phyloP scores from a whole-genome alignment of 2,888 invertebrate genomes.

The Sialis lutaria region DNA sequence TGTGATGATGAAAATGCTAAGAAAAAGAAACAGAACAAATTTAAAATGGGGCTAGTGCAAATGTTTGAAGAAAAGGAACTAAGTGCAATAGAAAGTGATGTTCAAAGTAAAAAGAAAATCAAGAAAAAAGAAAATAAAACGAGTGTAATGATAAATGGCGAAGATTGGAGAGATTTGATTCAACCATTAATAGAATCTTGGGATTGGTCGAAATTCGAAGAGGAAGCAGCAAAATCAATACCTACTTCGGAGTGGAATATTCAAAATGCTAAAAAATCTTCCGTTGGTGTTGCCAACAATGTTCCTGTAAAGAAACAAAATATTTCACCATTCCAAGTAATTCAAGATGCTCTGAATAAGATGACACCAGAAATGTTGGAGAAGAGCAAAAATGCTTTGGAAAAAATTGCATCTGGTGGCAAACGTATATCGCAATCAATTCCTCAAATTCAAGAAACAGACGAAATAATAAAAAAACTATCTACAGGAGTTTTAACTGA shows the following conservation, averaged over 20 bases:
- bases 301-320: conserved; percentile 14
- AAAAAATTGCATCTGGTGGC: conserved; percentile 34
- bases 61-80: conserved; percentile 64
- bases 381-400: conserved; percentile 39
- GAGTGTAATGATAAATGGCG: conserved; percentile 28
- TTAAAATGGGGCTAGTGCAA: conserved; percentile 38
- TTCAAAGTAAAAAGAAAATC: conserved; percentile 23
- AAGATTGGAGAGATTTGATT: conserved; percentile 38
- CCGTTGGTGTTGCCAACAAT: conserved; percentile 16
- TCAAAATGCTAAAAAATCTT: conserved; percentile 16
- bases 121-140: conserved; percentile 23
- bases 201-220: conserved; percentile 46
- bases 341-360: conserved; percentile 24
- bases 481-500: conserved; percentile 37
- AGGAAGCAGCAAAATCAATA: conserved; percentile 32
- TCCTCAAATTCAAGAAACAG: conserved; percentile 43
- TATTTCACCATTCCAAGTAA: conserved; percentile 13
- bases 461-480: conserved; percentile 42
- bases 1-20: conserved; percentile 39
- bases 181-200: conserved; percentile 44
- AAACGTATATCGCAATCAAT: conserved; percentile 34
- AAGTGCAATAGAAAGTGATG: conserved; percentile 23
- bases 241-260: conserved; percentile 12
- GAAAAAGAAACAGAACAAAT: conserved; percentile 32
- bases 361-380: conserved; percentile 37